phyloP scores from a whole-genome alignment of 2,113 vertebrate genomes.

The Trinectes maculatus region DNA sequence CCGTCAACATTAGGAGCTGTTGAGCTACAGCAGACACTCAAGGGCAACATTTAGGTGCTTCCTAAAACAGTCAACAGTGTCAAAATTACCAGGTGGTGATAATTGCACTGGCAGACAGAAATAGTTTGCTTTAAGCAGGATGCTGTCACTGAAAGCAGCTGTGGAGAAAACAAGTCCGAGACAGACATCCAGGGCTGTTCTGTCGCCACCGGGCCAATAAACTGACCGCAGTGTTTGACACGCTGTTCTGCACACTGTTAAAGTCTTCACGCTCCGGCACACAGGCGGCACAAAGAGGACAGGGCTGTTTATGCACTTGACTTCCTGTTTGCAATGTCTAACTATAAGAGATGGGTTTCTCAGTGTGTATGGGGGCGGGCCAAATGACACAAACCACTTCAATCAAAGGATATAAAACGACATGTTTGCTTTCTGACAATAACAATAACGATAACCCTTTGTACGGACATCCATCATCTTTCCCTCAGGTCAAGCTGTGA shows the following conservation, averaged over 20 bases:
- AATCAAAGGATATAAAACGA: neutral
- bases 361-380: neutral
- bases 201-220: conserved; percentile 70
- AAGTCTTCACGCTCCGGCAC: conserved; percentile 57
- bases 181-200: conserved; percentile 65
- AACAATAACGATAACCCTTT: neutral
- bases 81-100: conserved; percentile 72
- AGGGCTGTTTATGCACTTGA: conserved; percentile 15
- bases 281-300: conserved; percentile 34
- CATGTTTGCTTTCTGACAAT: neutral
- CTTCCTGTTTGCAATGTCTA: conserved; percentile 1
- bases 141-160: conserved; percentile 63
- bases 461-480: neutral
- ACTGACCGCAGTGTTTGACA: conserved; percentile 68
- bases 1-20: conserved; percentile 1
- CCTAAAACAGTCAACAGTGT: conserved; percentile 61
- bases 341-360: neutral
- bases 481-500: neutral
- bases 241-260: conserved; percentile 52
- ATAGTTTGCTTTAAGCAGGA: conserved; percentile 65
- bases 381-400: neutral
- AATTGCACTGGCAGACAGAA: conserved; percentile 60
- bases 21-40: conserved; percentile 33
- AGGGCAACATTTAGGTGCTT: conserved; percentile 40
- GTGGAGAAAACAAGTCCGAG: conserved; percentile 64